A percentile compares a stretch with the other conserved stretches of the same genome.
Conservation (phyloP, 2,888 invertebrate species). For the Eupithecia dodoneata region DNA sequence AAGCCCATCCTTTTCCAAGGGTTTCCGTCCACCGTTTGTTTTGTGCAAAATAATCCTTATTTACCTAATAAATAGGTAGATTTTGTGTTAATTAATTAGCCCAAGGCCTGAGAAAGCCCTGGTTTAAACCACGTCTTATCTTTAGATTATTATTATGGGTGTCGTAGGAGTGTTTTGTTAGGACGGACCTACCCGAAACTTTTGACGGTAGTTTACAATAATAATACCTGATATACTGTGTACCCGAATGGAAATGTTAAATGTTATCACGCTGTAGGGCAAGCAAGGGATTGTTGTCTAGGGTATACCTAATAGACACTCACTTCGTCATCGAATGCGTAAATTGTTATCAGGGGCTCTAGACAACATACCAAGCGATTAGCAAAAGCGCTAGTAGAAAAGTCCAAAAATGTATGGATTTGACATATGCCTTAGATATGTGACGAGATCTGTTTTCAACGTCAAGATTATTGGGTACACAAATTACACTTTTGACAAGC, state of each 20-base stretch:
- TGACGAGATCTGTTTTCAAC: too few species aligned
- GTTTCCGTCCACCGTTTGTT: constrained; percentile 7
- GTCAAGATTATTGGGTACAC: too few species aligned
- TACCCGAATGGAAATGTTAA: neutral
- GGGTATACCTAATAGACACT: too few species aligned
- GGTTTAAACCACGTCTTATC: constrained; percentile 7
- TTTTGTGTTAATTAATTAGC: constrained; percentile 7
- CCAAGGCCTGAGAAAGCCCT: neutral
- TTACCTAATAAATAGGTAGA: constrained; percentile 6
- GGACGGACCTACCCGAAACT: constrained; percentile 15
- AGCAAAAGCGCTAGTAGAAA: too few species aligned
- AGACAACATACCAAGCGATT: too few species aligned
- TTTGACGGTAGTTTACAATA: constrained; percentile 10
- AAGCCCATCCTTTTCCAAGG: neutral
- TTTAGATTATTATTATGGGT: constrained; percentile 10
- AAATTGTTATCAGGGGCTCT: too few species aligned
- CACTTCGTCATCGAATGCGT: too few species aligned
- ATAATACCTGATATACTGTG: neutral
- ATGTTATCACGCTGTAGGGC: neutral
- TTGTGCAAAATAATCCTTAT: constrained; percentile 35
- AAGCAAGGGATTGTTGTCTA: neutral
- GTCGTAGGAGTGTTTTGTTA: constrained; percentile 13
- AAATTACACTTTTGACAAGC: too few species aligned
- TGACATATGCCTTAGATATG: too few species aligned
- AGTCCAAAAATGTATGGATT: too few species aligned